Base-by-base conservation (phyloP, 2,888 invertebrate genomes). In the Leptopilina myrica region DNA sequence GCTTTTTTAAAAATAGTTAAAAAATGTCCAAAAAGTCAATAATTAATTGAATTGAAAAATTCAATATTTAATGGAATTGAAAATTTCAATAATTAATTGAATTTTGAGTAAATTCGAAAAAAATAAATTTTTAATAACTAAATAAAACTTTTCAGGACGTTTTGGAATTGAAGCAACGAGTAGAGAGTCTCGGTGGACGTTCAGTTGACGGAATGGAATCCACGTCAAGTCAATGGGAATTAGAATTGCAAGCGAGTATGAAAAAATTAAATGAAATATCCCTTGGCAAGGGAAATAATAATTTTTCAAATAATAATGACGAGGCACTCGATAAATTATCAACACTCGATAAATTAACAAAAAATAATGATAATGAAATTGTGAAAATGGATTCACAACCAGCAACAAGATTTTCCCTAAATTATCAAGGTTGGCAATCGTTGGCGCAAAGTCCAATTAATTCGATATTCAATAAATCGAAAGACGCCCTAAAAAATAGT, bases 191-290 rank as follows among this genome's bases (percentile, higher is more conserved):
- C 43, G 95, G 95, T 0, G 93, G 95, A 4, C 94, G 96, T 82
- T 96, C 96, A 0, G 95, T 95, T 15, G 96, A 96, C 87, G 95
- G 95, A 26, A 94, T 94, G 77, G 95, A 95, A 84, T 92, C 93
- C 75, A 94, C 95, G 0, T 94, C 94, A 82, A 95, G 94, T 4
- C 95, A 95, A 1, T 96, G 96, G 96, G 96, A 96, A 81, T 92
- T 94, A 53, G 96, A 96, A 88, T 90, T 96, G 8, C 96, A 95
- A 89, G 95, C 95, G 75, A 96, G 96, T 0, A 95, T 96, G n/a
- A 95, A 96, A 87, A 96, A 96, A 87, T 91, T 96, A 6, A 96
- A 96, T 89, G 95, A 95, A 85, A 82, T 88, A 64, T 83, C 90
- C 6, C 77, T 85, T 15, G 56, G 73, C 3, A 33, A 73, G 53